A percentile compares a stretch with the other conserved stretches of the same genome.
Conservation (phyloP, 2,888 invertebrate species). For the Gryllus longicercus region DNA sequence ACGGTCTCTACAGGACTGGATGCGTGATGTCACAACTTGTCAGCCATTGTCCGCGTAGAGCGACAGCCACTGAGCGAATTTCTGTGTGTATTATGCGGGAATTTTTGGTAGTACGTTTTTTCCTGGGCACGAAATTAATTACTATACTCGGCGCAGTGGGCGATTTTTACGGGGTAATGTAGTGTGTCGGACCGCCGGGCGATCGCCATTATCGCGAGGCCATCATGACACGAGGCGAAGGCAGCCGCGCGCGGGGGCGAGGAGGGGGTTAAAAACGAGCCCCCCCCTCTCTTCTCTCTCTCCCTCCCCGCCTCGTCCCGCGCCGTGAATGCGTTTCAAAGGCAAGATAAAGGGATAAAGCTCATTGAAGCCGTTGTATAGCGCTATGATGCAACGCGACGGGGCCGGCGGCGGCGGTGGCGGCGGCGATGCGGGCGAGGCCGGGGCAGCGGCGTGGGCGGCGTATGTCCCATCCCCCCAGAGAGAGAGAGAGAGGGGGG, state of each 20-base stretch:
- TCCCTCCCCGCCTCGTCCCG: conserved; percentile 11
- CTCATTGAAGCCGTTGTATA: conserved; percentile 4
- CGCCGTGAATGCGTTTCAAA: conserved; percentile 17
- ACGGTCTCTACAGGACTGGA: too few relatives aligned
- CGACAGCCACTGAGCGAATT: not conserved
- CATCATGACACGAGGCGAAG: not conserved
- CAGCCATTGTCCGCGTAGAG: too few relatives aligned
- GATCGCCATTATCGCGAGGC: not conserved
- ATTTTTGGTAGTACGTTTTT: not conserved
- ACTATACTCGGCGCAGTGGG: not conserved
- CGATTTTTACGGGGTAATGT: conserved; percentile 4
- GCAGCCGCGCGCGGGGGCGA: not conserved
- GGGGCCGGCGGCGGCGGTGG: not conserved
- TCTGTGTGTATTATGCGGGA: not conserved
- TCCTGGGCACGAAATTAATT: not conserved
- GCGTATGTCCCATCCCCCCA: too few relatives aligned
- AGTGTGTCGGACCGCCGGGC: not conserved
- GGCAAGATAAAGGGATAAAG: conserved; percentile 17
- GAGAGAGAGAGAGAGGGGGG: not conserved
- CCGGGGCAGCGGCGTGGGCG: not conserved
- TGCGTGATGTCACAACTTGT: too few relatives aligned
- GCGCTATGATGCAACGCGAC: not conserved
- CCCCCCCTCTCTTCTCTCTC: not conserved
- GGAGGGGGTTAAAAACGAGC: conserved; percentile 6
- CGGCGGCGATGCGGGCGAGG: not conserved